A percentile compares a stretch with the other conserved stretches of the same genome.
These are phyloP conservation scores for Cryptomyrus ogoouensis DNA, from an alignment of 2,113 vertebrate species.

Conservation along the genomic window DNA sequence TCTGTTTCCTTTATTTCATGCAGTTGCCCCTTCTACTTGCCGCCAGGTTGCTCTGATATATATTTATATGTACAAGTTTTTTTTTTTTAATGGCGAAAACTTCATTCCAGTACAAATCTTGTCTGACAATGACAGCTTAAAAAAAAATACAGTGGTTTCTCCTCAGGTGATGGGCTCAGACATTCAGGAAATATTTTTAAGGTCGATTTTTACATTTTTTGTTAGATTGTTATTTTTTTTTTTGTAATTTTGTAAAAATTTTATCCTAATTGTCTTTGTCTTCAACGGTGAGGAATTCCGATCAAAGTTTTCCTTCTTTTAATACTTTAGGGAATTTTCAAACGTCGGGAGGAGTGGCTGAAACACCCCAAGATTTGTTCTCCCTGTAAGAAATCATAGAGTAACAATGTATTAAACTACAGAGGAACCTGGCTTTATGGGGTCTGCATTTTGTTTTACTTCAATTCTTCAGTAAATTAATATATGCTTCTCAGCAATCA, in stretches of 20 bases:
- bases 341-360: conserved; percentile 99
- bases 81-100: conserved; percentile 47
- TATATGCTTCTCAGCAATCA: conserved; percentile 68
- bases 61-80: conserved; percentile 46
- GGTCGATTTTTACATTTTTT: conserved; percentile 64
- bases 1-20: conserved; percentile 61
- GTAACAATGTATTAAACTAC: conserved; percentile 99
- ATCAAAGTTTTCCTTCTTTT: conserved; percentile 99
- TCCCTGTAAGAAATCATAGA: conserved; percentile 99
- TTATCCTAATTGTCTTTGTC: conserved; percentile 99
- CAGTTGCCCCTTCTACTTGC: conserved; percentile 52
- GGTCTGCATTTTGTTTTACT: conserved; percentile 80
- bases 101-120: conserved; percentile 50
- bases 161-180: conserved; percentile 56
- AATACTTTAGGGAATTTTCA: conserved; percentile 99
- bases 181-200: conserved; percentile 73
- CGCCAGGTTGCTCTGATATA: conserved; percentile 67
- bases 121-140: conserved; percentile 46
- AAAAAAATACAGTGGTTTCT: conserved; percentile 41
- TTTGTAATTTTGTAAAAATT: conserved; percentile 73
- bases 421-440: conserved; percentile 97
- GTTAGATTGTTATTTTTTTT: conserved; percentile 74
- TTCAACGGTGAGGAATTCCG: conserved; percentile 99
- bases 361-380: conserved; percentile 99
- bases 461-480: conserved; percentile 59